Evolutionary conservation across 2,113 vertebrate genomes (phyloP).

Genomic region (Sakesphorus luctuosus): DNA sequence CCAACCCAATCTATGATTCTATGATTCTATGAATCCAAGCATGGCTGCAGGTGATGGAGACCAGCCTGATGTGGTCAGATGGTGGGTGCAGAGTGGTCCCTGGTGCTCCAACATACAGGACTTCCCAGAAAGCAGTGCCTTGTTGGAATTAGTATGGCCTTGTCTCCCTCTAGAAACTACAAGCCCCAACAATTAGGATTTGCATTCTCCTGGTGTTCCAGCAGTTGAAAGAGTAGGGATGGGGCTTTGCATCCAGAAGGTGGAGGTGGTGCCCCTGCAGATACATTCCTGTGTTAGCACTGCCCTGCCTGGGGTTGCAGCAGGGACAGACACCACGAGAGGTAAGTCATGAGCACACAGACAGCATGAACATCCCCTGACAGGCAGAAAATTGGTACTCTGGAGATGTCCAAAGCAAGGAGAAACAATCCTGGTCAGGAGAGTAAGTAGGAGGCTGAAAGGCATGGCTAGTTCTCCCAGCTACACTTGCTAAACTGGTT

Average conservation of each 20-base stretch:
- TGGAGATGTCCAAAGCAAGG: background rate
- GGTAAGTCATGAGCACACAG: background rate
- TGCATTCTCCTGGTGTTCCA: background rate
- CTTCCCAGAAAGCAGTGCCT: background rate
- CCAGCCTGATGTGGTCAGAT: background rate
- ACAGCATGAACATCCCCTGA: background rate
- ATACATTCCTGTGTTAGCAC: rapidly evolving
- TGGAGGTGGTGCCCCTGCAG: background rate
- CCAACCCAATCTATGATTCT: no score
- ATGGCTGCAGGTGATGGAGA: background rate
- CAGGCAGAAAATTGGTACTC: background rate
- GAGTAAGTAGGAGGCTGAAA: background rate
- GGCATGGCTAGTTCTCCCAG: background rate
- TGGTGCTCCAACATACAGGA: rapidly evolving
- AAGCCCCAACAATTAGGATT: background rate
- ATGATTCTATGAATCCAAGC: no score
- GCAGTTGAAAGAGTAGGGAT: background rate
- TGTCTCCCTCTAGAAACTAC: constrained; percentile 29
- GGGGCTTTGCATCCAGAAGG: background rate
- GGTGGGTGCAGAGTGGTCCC: background rate
- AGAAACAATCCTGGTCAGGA: background rate
- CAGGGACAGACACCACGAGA: background rate
- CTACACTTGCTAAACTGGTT: background rate
- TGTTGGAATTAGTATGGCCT: background rate
- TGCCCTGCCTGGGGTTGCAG: background rate